A percentile compares a stretch with the other conserved stretches of the same genome.
Evolutionary conservation across 2,797 vertebrate genomes (phyloP).

Genomic region (Phalanger gymnotis): DNA sequence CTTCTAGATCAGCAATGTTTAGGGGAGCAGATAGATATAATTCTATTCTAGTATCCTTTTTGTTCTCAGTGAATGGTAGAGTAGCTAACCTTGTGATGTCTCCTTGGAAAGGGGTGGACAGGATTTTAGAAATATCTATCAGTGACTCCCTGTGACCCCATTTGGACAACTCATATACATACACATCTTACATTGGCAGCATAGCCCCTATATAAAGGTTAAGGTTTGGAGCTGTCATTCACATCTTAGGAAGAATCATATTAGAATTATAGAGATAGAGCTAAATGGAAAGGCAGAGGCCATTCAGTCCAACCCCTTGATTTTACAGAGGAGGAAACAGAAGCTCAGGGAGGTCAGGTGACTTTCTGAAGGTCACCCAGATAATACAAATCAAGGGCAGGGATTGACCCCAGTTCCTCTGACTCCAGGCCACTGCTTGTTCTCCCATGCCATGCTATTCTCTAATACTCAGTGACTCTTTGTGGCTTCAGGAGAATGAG

Average conservation of each 20-base stretch:
- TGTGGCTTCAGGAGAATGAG: not conserved
- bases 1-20: not conserved
- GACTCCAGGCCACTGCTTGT: not conserved
- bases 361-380: not conserved
- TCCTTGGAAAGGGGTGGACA: not conserved
- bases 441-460: not conserved
- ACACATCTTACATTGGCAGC: not conserved
- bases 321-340: not conserved
- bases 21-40: not conserved
- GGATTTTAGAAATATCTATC: not conserved
- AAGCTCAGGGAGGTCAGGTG: not conserved
- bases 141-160: not conserved
- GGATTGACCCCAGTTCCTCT: not conserved
- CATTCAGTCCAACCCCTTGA: not conserved
- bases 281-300: not conserved
- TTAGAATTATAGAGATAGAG: not conserved
- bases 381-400: not conserved
- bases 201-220: not conserved
- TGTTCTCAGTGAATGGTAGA: not conserved
- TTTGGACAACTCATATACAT: not conserved
- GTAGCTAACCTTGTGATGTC: not conserved
- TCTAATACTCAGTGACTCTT: not conserved
- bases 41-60: not conserved
- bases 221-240: not conserved
- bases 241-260: not conserved